Conservation (phyloP, 37 sponge, comb jelly and placozoan species). For the Spongilla lacustris region DNA sequence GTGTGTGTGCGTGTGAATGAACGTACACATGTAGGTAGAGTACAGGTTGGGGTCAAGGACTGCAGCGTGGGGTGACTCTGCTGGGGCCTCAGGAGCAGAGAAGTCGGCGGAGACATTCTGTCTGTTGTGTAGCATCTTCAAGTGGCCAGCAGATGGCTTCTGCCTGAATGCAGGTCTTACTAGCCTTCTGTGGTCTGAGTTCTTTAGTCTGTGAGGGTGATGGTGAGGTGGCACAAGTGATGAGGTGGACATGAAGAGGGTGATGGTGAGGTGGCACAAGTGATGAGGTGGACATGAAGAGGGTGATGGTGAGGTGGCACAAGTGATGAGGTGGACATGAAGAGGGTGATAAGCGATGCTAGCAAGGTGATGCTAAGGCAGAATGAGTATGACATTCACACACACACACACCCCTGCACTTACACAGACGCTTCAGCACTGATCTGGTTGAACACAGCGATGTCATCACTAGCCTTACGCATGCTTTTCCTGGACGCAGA, state of each 20-base stretch:
- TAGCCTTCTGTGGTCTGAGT: conserved; percentile 43
- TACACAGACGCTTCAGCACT: conserved; percentile 27
- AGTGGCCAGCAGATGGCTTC: conserved; percentile 71
- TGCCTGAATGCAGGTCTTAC: conserved; percentile 68
- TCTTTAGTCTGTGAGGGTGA: conserved; percentile 48
- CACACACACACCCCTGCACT: conserved; percentile 26
- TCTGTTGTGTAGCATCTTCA: conserved; percentile 46
- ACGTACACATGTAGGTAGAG: conserved; percentile 77
- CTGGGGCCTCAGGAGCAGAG: neutral
- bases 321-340: neutral
- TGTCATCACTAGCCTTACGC: neutral
- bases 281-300: neutral
- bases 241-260: neutral
- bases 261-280: too few species aligned
- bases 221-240: too few species aligned
- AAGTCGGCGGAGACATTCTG: conserved; percentile 64
- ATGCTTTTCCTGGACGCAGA: neutral
- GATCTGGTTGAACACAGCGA: conserved; percentile 48
- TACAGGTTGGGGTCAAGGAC: conserved; percentile 58
- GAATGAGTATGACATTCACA: too few species aligned
- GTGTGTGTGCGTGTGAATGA: too few species aligned
- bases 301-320: too few species aligned
- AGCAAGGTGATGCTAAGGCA: too few species aligned
- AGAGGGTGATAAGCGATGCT: neutral
- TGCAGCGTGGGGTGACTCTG: neutral